Conservation (phyloP, 2,113 vertebrate genomes). For the Mionectes macconnelli region DNA sequence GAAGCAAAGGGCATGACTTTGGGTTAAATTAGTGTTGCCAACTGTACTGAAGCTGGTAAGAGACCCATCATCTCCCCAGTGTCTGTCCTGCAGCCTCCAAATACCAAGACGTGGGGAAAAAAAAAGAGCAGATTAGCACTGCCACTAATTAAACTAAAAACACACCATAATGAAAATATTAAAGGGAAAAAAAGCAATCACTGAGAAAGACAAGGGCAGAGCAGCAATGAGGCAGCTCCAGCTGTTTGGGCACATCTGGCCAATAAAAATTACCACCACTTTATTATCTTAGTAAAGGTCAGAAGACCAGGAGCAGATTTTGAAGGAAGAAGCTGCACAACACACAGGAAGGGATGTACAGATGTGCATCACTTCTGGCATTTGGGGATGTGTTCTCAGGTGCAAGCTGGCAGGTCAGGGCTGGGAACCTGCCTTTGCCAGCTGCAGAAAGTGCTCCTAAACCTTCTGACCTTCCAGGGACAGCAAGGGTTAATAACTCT, state of each 20-base stretch:
- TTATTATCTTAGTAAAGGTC: not conserved
- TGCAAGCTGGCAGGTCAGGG: not conserved
- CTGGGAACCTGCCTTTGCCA: not conserved
- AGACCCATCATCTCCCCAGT: not conserved
- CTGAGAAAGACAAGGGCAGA: not conserved
- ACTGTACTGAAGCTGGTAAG: not conserved
- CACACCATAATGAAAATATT: not conserved
- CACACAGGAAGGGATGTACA: not conserved
- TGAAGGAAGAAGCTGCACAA: not conserved
- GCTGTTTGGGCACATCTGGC: not conserved
- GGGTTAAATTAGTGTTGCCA: not conserved
- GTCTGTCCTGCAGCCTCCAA: not conserved
- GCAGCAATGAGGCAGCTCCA: not conserved
- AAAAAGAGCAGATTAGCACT: not conserved
- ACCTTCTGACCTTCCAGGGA: not conserved
- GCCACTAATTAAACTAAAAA: not conserved
- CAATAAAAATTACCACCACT: not conserved
- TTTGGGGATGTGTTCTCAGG: not conserved
- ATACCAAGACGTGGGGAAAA: not conserved
- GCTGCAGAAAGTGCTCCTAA: accelerated
- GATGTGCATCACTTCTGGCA: accelerated
- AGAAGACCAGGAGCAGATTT: not conserved
- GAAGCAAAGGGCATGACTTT: not conserved
- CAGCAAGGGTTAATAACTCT: not conserved
- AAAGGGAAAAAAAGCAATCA: not conserved